Evolutionary conservation across 2,797 vertebrate genomes (phyloP), one percentile per base, ranked within the genome.

Genomic region (Benthosema pterotum): DNA sequence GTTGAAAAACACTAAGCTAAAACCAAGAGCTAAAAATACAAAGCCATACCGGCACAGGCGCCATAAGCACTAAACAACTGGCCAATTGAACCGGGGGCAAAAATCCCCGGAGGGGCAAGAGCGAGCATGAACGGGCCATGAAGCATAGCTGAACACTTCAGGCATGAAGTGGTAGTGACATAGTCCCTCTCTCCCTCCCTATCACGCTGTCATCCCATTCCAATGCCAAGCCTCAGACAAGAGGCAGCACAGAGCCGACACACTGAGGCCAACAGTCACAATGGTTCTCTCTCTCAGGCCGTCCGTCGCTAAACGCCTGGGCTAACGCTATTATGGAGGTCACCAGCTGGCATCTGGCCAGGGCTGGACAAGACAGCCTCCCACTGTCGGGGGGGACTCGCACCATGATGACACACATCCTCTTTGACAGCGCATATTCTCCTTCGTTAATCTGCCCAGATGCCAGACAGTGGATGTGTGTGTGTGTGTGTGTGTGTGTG

Each of bases 311-410:
- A 65, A 59, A 69, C 62, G 42, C 60, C 60, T 46, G 19, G 22
- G 16, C 60, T 58, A 69, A 53, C 51, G 11, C 69, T 51, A 53
- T 60, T 78, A 84, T 87, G 77, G 80, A 89, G 83, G 82, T 88
- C 86, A 87, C 74, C 84, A 85, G 85, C 86, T 86, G 87, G 82
- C 66, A 71, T 75, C 59, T 57, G 78, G 61, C 79, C 52, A 43
- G 48, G 48, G 56, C 63, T 69, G 56, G 61, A 85, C 74, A 66
- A 66, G 68, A 57, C 32, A 70, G 47, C 22, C 75, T 76, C 64
- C 64, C 67, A 81, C 63, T 43, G 46, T 42, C 38, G 49, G 60
- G 59, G 64, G 49, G 60, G 59, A 62, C 69, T 67, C 72, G 57
- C 5, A 18, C 49, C 5, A 18, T 46, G 32, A 7, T 53, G 64